These are phyloP conservation scores for Tenthredo mesomela DNA, from an alignment of 2,888 invertebrate genomes.

Conservation along the genomic window DNA sequence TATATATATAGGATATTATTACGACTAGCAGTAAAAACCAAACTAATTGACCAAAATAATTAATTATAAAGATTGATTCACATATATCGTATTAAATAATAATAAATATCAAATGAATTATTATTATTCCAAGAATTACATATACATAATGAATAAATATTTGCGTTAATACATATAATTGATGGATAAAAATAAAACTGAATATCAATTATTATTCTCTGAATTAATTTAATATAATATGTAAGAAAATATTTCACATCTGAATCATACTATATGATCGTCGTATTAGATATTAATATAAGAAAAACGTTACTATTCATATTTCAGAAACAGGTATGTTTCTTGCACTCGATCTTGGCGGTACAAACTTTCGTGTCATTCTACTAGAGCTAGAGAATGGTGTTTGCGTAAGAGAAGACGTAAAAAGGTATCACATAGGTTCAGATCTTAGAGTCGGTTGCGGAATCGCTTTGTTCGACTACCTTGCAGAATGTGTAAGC, in stretches of 20 bases:
- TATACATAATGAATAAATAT: not conserved
- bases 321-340: constrained; percentile 84
- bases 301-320: not conserved
- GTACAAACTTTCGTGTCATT: constrained; percentile 89
- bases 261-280: not conserved
- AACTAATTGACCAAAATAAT: constrained; percentile 4
- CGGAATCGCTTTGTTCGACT: constrained; percentile 86
- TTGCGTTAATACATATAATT: not conserved
- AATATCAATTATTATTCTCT: not conserved
- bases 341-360: constrained; percentile 89
- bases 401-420: constrained; percentile 80
- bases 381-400: constrained; percentile 82
- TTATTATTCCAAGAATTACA: not conserved
- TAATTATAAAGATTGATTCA: not conserved
- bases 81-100: not conserved
- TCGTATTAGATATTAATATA: not conserved
- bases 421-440: constrained; percentile 83
- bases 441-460: constrained; percentile 82
- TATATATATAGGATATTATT: too few species aligned
- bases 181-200: not conserved
- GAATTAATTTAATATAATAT: not conserved
- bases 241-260: constrained; percentile 23
- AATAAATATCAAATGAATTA: not conserved
- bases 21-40: not conserved
- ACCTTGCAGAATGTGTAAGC: constrained; percentile 87